A percentile compares a stretch with the other conserved stretches of the same genome.
phyloP scores from a whole-genome alignment of 2,888 invertebrate genomes.

The Nemapogon koenigi region DNA sequence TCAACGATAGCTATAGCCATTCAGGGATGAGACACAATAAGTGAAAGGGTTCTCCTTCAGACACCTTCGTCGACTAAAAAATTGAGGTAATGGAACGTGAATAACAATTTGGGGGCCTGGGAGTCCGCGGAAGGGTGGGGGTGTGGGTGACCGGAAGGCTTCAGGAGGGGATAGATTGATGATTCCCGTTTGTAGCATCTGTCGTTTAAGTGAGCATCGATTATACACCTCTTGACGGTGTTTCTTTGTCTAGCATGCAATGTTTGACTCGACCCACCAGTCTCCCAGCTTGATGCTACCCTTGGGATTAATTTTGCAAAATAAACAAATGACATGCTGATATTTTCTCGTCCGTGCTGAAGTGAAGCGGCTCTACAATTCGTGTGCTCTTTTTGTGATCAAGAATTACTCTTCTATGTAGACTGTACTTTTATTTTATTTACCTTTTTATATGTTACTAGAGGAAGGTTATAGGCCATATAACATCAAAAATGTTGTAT shows the following conservation, averaged over 20 bases:
- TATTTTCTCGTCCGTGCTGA: slow-evolving; percentile 26
- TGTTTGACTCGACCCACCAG: slow-evolving; percentile 46
- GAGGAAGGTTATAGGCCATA: too few relatives aligned
- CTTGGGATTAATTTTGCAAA: slow-evolving; percentile 45
- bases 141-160: slow-evolving; percentile 15
- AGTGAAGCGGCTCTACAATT: too few relatives aligned
- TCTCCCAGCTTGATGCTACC: slow-evolving; percentile 25
- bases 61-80: slow-evolving; percentile 52
- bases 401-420: too few relatives aligned
- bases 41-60: slow-evolving; percentile 57
- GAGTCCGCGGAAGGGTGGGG: slow-evolving; percentile 23
- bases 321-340: slow-evolving; percentile 50
- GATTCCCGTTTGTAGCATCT: slow-evolving; percentile 61
- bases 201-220: slow-evolving; percentile 61
- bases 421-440: too few relatives aligned
- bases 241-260: slow-evolving; percentile 53
- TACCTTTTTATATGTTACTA: too few relatives aligned
- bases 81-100: slow-evolving; percentile 63
- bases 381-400: too few relatives aligned
- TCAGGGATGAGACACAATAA: slow-evolving; percentile 55
- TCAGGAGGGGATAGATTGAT: slow-evolving; percentile 47
- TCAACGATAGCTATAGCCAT: slow-evolving; percentile 41
- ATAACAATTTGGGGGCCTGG: slow-evolving; percentile 54
- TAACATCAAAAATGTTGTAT: too few relatives aligned
- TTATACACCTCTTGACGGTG: slow-evolving; percentile 53